Conservation (phyloP, 2,113 vertebrate species). For the Ardeotis arabs region DNA sequence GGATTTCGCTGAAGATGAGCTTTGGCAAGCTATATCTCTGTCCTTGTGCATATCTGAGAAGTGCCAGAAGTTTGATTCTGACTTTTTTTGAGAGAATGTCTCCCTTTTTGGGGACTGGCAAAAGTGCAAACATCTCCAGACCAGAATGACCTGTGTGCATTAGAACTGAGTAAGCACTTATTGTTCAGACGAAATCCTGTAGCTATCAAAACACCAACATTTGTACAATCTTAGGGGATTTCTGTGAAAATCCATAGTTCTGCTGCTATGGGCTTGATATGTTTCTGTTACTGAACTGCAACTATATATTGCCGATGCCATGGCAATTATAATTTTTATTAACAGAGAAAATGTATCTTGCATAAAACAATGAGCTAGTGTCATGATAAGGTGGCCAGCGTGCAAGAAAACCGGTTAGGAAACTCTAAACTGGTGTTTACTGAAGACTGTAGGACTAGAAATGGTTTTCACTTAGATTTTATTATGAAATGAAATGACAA, state of each 20-base stretch:
- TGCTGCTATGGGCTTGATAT: background rate
- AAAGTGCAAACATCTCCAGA: background rate
- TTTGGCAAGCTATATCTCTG: background rate
- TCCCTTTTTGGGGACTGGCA: background rate
- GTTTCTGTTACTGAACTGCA: background rate
- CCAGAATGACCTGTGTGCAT: background rate
- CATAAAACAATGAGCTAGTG: background rate
- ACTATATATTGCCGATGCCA: background rate
- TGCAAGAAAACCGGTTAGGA: background rate
- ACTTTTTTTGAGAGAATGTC: background rate
- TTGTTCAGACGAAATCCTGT: background rate
- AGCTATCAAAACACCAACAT: background rate
- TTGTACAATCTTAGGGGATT: background rate
- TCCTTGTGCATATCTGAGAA: fast-evolving
- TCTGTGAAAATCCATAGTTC: background rate
- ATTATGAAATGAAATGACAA: background rate
- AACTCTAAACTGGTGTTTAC: background rate
- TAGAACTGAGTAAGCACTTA: background rate
- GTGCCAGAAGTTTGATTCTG: background rate
- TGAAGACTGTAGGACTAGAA: background rate
- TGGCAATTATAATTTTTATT: background rate
- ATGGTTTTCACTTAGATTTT: background rate
- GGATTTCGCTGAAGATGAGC: background rate
- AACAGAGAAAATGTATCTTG: background rate
- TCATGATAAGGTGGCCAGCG: background rate